These are phyloP conservation scores for Microchrysa polita DNA, from an alignment of 2,888 invertebrate genomes.

Conservation along the genomic window DNA sequence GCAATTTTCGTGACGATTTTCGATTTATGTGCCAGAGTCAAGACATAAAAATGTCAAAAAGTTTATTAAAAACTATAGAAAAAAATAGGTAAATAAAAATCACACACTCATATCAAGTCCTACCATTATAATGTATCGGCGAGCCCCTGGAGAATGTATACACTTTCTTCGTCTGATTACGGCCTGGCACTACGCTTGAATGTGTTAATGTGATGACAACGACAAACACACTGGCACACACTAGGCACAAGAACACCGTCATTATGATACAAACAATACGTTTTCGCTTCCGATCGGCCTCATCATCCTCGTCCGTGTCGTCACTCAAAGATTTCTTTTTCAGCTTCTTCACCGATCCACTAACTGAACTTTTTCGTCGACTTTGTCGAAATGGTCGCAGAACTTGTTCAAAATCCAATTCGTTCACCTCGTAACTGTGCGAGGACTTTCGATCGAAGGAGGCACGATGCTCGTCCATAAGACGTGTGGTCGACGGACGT, in stretches of 20 bases:
- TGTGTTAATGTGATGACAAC: constrained; percentile 82
- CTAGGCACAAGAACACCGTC: constrained; percentile 77
- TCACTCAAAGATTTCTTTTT: constrained; percentile 65
- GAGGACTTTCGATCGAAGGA: constrained; percentile 63
- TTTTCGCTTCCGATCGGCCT: constrained; percentile 74
- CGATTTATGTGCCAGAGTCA: too few species aligned
- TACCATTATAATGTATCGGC: constrained; percentile 64
- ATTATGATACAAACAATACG: constrained; percentile 77
- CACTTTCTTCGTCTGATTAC: constrained; percentile 73
- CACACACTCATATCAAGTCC: background rate
- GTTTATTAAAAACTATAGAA: too few species aligned
- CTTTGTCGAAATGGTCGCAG: constrained; percentile 62
- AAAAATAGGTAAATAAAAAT: constrained; percentile 44
- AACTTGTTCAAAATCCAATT: constrained; percentile 62
- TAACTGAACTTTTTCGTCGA: constrained; percentile 59
- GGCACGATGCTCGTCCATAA: constrained; percentile 62
- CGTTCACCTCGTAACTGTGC: constrained; percentile 61
- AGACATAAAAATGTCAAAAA: too few species aligned
- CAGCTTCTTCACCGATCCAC: constrained; percentile 58
- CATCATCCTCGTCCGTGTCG: constrained; percentile 66
- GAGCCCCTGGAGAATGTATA: constrained; percentile 70
- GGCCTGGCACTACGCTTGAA: constrained; percentile 72
- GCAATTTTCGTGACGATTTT: too few species aligned
- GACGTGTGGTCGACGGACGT: constrained; percentile 56
- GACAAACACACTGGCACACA: constrained; percentile 77